Base-by-base conservation (phyloP, 2,113 vertebrate genomes). In the Melanerpes formicivorus region DNA sequence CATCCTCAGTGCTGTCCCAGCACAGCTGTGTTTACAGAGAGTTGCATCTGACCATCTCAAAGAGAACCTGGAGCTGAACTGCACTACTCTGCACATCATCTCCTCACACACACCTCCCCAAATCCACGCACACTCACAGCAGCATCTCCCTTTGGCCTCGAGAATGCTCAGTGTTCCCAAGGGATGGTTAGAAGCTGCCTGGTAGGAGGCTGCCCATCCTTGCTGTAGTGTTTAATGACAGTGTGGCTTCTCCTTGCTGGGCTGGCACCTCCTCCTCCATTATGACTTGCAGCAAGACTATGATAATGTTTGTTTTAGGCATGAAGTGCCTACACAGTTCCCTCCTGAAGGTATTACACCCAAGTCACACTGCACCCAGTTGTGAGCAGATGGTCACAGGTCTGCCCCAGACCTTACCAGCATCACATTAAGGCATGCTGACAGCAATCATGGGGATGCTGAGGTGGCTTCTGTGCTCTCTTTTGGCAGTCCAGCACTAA, bases 221-320 rank as follows among this genome's bases (percentile, higher is more conserved):
- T 4, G 1, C 44, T 56, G 58, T 16, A 34, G 42, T 18, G 56
- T 60, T 10, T 82, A 76, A 90, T 44, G 59, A 56, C 21, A 71
- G 64, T 4, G 2, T 71, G 52, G 21, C 59, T 77, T 46, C 77
- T 88, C 8, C 37, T 78, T 87, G 82, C 46, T 62, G 66, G 40
- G 50, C 79, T 90, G 60, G 77, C 37, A 13, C 52, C 60, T 63
- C 59, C 70, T 95, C 23, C 78, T 93, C 82, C 23, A 1, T 84
- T 94, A 75, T n/a, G 62, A 42, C 76, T 81, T 69, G 88, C 83
- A 92, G 80, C 32, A 84, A 89, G 58, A 72, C 48, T 80, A 60
- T 75, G 70, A 65, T 93, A 67, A 30, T 62, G 66, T 91, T 88
- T 87, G 73, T 75, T 93, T 88, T 75, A 91, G 88, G 69, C 23